Conservation (phyloP, 37 sponge, comb jelly and placozoan species). For the Hexactinellida sp. region DNA sequence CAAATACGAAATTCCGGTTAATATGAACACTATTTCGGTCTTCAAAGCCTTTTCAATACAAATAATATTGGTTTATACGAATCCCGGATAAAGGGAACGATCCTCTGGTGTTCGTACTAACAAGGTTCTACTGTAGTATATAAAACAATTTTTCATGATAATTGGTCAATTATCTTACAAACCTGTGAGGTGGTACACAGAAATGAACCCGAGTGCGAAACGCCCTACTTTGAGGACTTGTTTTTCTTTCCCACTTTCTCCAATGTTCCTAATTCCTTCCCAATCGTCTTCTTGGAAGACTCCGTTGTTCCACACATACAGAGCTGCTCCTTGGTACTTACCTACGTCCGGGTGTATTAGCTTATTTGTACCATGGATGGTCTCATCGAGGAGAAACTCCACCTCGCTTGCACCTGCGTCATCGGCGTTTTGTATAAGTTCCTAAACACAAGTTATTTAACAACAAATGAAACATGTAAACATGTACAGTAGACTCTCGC, state of each 20-base stretch:
- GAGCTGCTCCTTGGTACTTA: not conserved
- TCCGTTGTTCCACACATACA: not conserved
- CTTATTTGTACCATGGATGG: not conserved
- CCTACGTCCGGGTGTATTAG: not conserved
- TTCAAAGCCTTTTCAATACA: too few species aligned
- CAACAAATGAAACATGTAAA: not conserved
- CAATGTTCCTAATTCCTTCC: not conserved
- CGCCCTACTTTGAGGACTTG: constrained; percentile 8
- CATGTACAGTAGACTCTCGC: not conserved
- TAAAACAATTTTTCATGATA: too few species aligned
- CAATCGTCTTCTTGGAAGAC: constrained; percentile 6
- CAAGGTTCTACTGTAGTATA: too few species aligned
- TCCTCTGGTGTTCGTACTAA: too few species aligned
- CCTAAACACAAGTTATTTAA: not conserved
- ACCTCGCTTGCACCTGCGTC: not conserved
- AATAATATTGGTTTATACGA: too few species aligned
- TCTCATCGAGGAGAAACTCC: not conserved
- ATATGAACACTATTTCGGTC: too few species aligned
- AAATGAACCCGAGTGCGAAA: not conserved
- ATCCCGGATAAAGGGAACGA: too few species aligned
- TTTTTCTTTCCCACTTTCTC: not conserved
- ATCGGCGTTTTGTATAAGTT: not conserved
- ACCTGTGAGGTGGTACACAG: not conserved
- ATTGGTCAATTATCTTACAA: not conserved
- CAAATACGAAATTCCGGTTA: too few species aligned